Conservation (phyloP, 23 tunicate genomes). For the Phallusia fumigata region DNA sequence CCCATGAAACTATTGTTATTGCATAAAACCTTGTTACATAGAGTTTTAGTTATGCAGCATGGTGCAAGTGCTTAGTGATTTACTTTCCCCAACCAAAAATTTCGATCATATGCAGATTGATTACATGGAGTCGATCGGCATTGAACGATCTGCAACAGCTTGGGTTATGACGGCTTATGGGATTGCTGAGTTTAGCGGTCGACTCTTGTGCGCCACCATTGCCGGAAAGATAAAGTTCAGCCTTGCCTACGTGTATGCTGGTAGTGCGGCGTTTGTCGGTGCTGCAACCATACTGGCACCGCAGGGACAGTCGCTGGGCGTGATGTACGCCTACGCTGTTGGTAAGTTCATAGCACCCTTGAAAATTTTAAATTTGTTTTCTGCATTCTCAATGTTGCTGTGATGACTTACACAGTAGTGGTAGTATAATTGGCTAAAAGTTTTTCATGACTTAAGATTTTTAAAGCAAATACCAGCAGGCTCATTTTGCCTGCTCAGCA, state of each 20-base stretch:
- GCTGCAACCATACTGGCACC: slow-evolving; percentile 59
- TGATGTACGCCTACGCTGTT: slow-evolving; percentile 71
- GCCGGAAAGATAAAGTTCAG: slow-evolving; percentile 61
- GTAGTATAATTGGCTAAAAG: too few relatives aligned
- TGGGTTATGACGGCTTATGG: slow-evolving; percentile 79
- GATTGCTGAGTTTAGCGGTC: slow-evolving; percentile 59
- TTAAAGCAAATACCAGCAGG: too few relatives aligned
- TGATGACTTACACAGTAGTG: too few relatives aligned
- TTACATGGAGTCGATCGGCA: slow-evolving; percentile 62
- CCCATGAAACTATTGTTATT: too few relatives aligned
- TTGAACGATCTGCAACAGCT: slow-evolving; percentile 23
- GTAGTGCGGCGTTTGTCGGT: slow-evolving; percentile 55
- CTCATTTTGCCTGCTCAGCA: too few relatives aligned
- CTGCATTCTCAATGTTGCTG: too few relatives aligned
- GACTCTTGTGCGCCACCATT: slow-evolving; percentile 52
- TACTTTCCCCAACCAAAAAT: not conserved
- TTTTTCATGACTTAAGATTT: too few relatives aligned
- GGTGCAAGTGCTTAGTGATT: too few relatives aligned
- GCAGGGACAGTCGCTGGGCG: slow-evolving; percentile 38
- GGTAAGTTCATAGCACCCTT: slow-evolving; percentile 35
- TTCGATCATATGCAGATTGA: slow-evolving; percentile 42
- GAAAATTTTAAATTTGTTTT: too few relatives aligned
- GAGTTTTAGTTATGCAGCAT: too few relatives aligned
- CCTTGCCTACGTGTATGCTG: slow-evolving; percentile 65
- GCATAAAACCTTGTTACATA: too few relatives aligned